Conservation (phyloP, 1,140 invertebrate species). For the Manduca sexta region DNA sequence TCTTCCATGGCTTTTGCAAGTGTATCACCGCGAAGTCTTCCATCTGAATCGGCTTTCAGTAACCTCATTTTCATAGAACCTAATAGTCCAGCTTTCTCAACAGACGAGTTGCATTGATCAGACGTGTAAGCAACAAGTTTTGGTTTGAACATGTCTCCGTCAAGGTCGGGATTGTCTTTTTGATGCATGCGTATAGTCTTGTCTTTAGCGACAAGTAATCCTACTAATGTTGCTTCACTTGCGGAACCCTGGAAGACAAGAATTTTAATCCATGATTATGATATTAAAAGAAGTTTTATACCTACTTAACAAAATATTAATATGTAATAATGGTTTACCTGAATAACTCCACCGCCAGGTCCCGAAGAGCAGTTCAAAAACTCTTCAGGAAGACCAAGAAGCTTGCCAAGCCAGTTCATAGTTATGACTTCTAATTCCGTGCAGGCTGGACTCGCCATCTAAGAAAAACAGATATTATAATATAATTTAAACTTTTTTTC, state of each 20-base stretch:
- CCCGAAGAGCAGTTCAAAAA: conserved; percentile 85
- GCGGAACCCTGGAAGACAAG: conserved; percentile 84
- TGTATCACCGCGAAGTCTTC: conserved; percentile 82
- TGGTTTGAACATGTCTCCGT: conserved; percentile 77
- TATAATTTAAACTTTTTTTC: no score
- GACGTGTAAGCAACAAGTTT: conserved; percentile 92
- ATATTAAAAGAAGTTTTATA: no score
- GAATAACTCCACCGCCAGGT: conserved; percentile 91
- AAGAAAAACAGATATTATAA: background rate
- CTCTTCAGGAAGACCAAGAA: conserved; percentile 87
- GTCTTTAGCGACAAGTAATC: conserved; percentile 86
- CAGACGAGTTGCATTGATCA: conserved; percentile 92
- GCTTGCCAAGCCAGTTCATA: conserved; percentile 96
- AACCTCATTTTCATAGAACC: conserved; percentile 87
- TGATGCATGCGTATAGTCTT: conserved; percentile 76
- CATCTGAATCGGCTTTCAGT: conserved; percentile 83
- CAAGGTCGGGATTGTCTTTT: conserved; percentile 74
- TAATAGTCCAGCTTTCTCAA: conserved; percentile 90
- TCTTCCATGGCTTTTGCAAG: conserved; percentile 83
- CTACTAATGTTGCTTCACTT: conserved; percentile 91
- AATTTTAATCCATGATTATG: no score
- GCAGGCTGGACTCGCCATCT: conserved; percentile 93
- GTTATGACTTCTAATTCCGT: conserved; percentile 96
- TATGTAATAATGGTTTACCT: no score
- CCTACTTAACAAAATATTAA: no score